Evolutionary conservation across 2,888 invertebrate genomes (phyloP).

Genomic region (Agrochola macilenta): DNA sequence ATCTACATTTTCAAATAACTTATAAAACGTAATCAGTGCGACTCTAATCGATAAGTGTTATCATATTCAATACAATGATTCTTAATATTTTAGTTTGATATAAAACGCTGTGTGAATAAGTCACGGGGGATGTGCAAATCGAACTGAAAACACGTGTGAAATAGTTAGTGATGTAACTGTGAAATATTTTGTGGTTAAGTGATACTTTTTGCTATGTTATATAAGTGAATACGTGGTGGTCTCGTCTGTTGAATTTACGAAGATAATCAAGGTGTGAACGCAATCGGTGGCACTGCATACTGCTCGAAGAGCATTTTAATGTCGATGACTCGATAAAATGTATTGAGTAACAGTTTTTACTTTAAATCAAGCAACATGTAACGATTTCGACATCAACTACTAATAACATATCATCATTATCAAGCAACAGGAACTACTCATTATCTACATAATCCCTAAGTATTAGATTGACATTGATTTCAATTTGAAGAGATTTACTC

Average conservation of each 20-base stretch:
- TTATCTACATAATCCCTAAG: constrained; percentile 63
- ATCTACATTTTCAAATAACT: constrained; percentile 48
- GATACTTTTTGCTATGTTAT: constrained; percentile 18
- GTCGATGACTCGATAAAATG: constrained; percentile 48
- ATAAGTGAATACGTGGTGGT: constrained; percentile 31
- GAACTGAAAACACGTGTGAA: constrained; percentile 40
- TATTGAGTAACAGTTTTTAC: constrained; percentile 40
- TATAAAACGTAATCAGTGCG: constrained; percentile 73
- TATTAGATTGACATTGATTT: constrained; percentile 64
- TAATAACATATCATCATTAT: constrained; percentile 49
- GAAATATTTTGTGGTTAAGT: constrained; percentile 40
- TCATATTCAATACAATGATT: constrained; percentile 66
- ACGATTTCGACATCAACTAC: constrained; percentile 43
- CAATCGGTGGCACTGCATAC: constrained; percentile 27
- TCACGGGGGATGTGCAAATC: constrained; percentile 47
- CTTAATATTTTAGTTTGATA: constrained; percentile 68
- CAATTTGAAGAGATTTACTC: constrained; percentile 52
- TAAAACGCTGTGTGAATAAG: constrained; percentile 49
- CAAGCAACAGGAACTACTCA: constrained; percentile 38
- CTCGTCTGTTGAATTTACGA: constrained; percentile 39
- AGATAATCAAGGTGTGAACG: constrained; percentile 44
- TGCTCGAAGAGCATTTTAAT: constrained; percentile 48
- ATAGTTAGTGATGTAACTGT: constrained; percentile 29
- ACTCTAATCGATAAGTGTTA: constrained; percentile 73
- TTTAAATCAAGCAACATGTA: constrained; percentile 50